phyloP scores from a whole-genome alignment of 2,888 invertebrate genomes.

The Diarsia rubi region DNA sequence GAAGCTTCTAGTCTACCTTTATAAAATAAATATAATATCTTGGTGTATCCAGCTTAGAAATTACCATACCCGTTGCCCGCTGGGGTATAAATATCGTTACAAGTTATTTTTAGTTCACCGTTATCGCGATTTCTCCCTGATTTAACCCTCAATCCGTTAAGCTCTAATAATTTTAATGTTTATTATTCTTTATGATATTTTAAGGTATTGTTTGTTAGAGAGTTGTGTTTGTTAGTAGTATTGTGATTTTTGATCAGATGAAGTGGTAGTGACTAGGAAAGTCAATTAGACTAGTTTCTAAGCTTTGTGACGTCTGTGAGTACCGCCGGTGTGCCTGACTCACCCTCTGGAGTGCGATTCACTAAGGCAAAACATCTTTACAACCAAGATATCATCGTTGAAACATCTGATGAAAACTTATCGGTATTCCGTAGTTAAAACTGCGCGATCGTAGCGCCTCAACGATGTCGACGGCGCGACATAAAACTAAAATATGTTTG shows the following conservation, averaged over 20 bases:
- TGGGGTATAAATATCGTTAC: constrained; percentile 53
- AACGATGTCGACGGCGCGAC: too few relatives aligned
- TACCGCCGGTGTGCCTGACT: background rate
- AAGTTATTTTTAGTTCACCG: constrained; percentile 64
- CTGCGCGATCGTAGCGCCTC: too few relatives aligned
- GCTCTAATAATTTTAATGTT: constrained; percentile 45
- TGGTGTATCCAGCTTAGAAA: constrained; percentile 53
- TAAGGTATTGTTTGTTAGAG: background rate
- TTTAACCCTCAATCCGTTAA: constrained; percentile 44
- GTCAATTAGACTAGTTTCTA: background rate
- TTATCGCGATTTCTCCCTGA: constrained; percentile 52
- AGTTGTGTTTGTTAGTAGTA: background rate
- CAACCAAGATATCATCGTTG: too few relatives aligned
- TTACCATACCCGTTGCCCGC: constrained; percentile 64
- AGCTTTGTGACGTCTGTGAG: background rate
- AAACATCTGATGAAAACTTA: too few relatives aligned
- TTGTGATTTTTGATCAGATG: background rate
- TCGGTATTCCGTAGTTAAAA: too few relatives aligned
- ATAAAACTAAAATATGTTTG: too few relatives aligned
- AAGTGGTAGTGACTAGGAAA: too few relatives aligned
- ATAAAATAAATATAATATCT: constrained; percentile 58
- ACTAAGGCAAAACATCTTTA: too few relatives aligned
- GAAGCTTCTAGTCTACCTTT: constrained; percentile 6
- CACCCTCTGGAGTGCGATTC: too few relatives aligned
- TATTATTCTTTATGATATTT: constrained; percentile 28